Evolutionary conservation across 2,888 invertebrate species (phyloP), one percentile per base, ranked within the genome.

Genomic region (Cephonodes hylas): DNA sequence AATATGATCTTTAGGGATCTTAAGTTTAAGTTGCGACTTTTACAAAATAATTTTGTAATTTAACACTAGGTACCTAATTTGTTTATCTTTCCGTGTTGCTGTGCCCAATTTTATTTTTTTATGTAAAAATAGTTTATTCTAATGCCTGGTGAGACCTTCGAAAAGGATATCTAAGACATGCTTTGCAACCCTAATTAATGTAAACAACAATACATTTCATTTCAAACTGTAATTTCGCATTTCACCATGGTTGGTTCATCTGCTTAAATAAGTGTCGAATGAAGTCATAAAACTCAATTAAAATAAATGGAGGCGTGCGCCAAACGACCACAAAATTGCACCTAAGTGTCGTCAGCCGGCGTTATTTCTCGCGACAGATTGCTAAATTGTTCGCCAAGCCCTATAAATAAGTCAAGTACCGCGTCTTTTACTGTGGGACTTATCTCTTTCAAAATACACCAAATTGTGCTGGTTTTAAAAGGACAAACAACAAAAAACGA

Each of bases 201-300:
- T n/a, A n/a, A n/a, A n/a, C n/a, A n/a, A n/a, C n/a, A n/a, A n/a
- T n/a, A n/a, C n/a, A n/a, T n/a, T n/a, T n/a, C n/a, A n/a, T n/a
- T n/a, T n/a, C n/a, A n/a, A 31, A 31, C 27, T 15, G 18, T 53
- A 72, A 70, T 10, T 58, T 61, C 46, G 45, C 8, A 15, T 20
- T 38, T 13, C 22, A 13, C 22, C 61, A 48, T 34, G 34, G 59
- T 18, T 8, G n/a, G 25, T 53, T 53, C 13, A 31, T 61, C 53
- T 44, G 57, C 5, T 61, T 44, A 61, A 60, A 53, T 53, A 61
- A 58, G 23, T 38, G 59, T 61, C 59, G 58, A 71, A 72, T 70
- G 61, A 71, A 73, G 70, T 45, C 72, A 74, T 73, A 59, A 58
- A 57, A 23, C 44, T 44, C 62, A 67, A 74, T 72, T 69, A 63